Conservation (phyloP, 2,113 vertebrate species). For the Pao palembangensis region DNA sequence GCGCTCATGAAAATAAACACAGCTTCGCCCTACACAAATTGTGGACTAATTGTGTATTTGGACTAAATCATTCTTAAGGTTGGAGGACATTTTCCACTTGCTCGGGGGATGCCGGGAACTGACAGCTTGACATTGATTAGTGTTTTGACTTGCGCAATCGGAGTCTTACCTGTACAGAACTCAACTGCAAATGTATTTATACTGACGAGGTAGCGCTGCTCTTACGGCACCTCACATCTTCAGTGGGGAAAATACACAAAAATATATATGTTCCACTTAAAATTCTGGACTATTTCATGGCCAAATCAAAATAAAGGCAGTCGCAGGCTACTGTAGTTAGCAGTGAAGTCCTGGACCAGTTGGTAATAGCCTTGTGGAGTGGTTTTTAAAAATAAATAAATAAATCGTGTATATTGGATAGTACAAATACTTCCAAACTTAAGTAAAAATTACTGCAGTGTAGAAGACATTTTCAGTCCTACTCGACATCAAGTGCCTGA, state of each 20-base stretch:
- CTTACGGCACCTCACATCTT: slow-evolving; percentile 46
- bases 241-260: slow-evolving; percentile 17
- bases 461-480: not conserved
- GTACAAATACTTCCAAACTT: not conserved
- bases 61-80: slow-evolving; percentile 61
- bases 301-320: slow-evolving; percentile 43
- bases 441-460: not conserved
- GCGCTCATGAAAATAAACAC: slow-evolving; percentile 75
- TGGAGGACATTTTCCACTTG: slow-evolving; percentile 68
- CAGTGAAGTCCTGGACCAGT: slow-evolving; percentile 37
- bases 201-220: slow-evolving; percentile 45
- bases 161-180: slow-evolving; percentile 71
- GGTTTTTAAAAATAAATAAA: slow-evolving; percentile 5
- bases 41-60: slow-evolving; percentile 78
- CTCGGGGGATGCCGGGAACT: slow-evolving; percentile 46
- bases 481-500: not conserved
- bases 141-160: slow-evolving; percentile 68
- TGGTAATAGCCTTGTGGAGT: slow-evolving; percentile 9
- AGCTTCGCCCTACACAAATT: slow-evolving; percentile 71
- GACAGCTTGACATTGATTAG: slow-evolving; percentile 75
- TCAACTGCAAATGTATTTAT: slow-evolving; percentile 60
- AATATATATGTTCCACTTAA: slow-evolving; percentile 37
- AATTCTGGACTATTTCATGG: slow-evolving; percentile 44
- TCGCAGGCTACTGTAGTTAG: slow-evolving; percentile 47
- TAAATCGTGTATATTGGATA: slow-evolving; percentile 1